phyloP scores from a whole-genome alignment of 1,140 invertebrate species.

The Diabrotica virgifera region DNA sequence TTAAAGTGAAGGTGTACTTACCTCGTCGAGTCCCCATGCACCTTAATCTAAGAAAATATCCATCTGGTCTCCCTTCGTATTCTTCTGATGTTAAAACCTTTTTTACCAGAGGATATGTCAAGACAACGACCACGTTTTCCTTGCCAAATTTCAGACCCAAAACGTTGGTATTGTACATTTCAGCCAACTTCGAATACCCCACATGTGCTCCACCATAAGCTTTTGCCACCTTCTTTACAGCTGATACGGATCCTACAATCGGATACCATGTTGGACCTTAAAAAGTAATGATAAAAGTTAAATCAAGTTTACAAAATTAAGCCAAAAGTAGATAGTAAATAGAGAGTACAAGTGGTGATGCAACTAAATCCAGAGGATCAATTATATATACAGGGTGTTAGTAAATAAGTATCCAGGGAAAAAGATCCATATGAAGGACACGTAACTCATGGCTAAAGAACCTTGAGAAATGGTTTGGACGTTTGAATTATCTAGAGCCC shows the following conservation, averaged over 20 bases:
- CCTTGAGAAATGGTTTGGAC: no score
- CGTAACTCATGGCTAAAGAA: no score
- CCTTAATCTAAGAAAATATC: constrained; percentile 63
- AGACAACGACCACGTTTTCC: constrained; percentile 59
- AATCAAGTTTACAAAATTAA: no score
- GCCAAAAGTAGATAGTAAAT: no score
- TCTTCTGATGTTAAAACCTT: constrained; percentile 60
- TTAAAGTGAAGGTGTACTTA: constrained; percentile 38
- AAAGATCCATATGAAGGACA: no score
- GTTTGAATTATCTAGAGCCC: no score
- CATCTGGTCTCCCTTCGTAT: constrained; percentile 67
- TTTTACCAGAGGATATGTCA: constrained; percentile 59
- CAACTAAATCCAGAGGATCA: no score
- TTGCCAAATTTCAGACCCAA: constrained; percentile 52
- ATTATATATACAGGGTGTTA: no score
- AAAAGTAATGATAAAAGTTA: constrained; percentile 5
- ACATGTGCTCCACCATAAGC: constrained; percentile 38
- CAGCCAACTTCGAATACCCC: constrained; percentile 36
- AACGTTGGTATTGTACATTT: constrained; percentile 37
- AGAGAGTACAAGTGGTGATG: no score
- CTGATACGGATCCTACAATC: constrained; percentile 37
- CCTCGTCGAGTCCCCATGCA: constrained; percentile 63
- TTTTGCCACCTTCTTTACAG: constrained; percentile 24
- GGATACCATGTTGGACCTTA: constrained; percentile 42
- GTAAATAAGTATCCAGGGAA: no score